phyloP scores from a whole-genome alignment of 2,113 vertebrate species.

The Ciconia stormi region DNA sequence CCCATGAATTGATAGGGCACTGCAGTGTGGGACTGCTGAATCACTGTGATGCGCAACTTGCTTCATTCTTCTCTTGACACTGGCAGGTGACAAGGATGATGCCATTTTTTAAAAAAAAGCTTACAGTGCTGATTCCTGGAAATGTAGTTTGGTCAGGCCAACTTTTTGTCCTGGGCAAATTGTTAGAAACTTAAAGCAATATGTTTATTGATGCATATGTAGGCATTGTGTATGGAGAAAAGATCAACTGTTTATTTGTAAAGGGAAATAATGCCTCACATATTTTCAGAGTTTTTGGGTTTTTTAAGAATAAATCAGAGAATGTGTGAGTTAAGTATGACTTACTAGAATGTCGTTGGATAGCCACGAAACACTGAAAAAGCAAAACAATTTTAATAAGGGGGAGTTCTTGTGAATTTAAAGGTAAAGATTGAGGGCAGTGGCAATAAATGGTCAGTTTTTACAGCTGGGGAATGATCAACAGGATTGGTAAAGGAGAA shows the following conservation, averaged over 20 bases:
- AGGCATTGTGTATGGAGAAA: background rate
- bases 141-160: background rate
- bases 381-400: background rate
- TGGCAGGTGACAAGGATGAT: background rate
- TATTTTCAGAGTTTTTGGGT: background rate
- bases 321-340: background rate
- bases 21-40: background rate
- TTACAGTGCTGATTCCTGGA: background rate
- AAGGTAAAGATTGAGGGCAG: background rate
- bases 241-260: background rate
- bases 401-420: background rate
- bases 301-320: background rate
- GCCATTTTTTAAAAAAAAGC: background rate
- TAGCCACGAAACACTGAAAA: background rate
- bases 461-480: background rate
- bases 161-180: background rate
- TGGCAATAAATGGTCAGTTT: background rate
- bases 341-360: background rate
- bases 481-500: background rate
- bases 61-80: background rate
- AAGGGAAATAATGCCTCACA: background rate
- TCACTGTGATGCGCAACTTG: background rate
- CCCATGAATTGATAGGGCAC: background rate
- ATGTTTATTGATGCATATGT: background rate
- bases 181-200: background rate